Evolutionary conservation across 2,113 vertebrate species (phyloP), one percentile per base, ranked within the genome.

Genomic region (Himantopus leucocephalus): DNA sequence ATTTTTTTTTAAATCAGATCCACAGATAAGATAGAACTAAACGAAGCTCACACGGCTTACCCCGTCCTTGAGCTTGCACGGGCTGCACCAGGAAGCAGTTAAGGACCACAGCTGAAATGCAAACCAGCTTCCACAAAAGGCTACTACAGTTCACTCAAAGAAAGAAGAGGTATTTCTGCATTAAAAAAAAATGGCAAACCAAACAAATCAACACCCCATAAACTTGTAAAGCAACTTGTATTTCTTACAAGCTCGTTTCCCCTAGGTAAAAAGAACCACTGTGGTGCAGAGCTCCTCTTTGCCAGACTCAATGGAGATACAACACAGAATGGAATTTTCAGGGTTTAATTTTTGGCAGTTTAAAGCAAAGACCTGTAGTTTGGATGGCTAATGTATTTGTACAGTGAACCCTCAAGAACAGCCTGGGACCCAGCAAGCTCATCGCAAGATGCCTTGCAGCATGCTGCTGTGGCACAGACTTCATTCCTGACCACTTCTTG

Each of bases 11-110:
- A 48, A 30, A 39, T 43, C 24, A 29, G 13, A 77, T 41, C 19
- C 37, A 11, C n/a, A 45, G 45, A 4, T 64, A 64, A 66, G 55
- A 35, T 0, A 47, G 48, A 85, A 83, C 16, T 45, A 53, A 35
- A 62, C 2, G 17, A 81, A 52, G 11, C 7, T 60, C 47, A n/a
- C 7, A 2, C 4, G 53, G 23, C 29, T 48, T 63, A 62, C 23
- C 12, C 9, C 0, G 0, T 24, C 22, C 19, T 45, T 47, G 9
- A 56, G 55, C 18, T 39, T 35, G 29, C 32, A 20, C 5, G 18
- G 50, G 53, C 48, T 73, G 79, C 19, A 50, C 32, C 18, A 35
- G 52, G 29, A n/a, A 80, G 64, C 32, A 20, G 24, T 15, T 22
- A 32, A 56, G 10, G 41, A 47, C 14, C 12, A 6, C 56, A 50